Evolutionary conservation across 2,888 invertebrate genomes (phyloP).

Genomic region (Epirrita christyi): DNA sequence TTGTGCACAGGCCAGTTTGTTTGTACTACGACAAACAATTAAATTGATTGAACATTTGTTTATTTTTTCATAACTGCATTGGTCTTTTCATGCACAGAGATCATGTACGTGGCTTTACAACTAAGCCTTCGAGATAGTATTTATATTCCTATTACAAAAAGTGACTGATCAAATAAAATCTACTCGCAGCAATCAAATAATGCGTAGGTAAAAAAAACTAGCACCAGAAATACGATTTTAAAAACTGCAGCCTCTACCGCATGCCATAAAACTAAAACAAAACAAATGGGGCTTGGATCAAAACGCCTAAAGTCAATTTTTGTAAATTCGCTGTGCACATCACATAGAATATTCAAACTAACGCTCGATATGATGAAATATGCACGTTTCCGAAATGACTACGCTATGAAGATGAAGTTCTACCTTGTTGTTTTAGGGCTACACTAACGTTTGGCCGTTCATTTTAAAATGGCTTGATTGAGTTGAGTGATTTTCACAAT

Average conservation of each 20-base stretch:
- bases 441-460: constrained; percentile 7
- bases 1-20: constrained; percentile 10
- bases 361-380: constrained; percentile 46
- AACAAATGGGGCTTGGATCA: constrained; percentile 39
- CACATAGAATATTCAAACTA: constrained; percentile 50
- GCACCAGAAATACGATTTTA: constrained; percentile 26
- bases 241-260: constrained; percentile 29
- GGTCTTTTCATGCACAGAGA: not conserved
- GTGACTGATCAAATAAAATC: constrained; percentile 1
- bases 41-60: constrained; percentile 11
- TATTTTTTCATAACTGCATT: not conserved
- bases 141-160: not conserved
- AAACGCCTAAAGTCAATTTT: constrained; percentile 43
- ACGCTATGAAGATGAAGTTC: constrained; percentile 42
- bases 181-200: constrained; percentile 1
- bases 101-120: not conserved
- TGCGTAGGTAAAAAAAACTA: constrained; percentile 16
- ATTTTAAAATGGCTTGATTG: constrained; percentile 12
- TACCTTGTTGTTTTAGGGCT: constrained; percentile 20
- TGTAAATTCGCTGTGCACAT: constrained; percentile 45
- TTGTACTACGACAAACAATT: constrained; percentile 3
- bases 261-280: constrained; percentile 36
- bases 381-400: constrained; percentile 46
- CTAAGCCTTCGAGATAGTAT: not conserved
- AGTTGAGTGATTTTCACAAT: constrained; percentile 19